Evolutionary conservation across 2,113 vertebrate species (phyloP), one percentile per base, ranked within the genome.

Genomic region (Hassar affinis): DNA sequence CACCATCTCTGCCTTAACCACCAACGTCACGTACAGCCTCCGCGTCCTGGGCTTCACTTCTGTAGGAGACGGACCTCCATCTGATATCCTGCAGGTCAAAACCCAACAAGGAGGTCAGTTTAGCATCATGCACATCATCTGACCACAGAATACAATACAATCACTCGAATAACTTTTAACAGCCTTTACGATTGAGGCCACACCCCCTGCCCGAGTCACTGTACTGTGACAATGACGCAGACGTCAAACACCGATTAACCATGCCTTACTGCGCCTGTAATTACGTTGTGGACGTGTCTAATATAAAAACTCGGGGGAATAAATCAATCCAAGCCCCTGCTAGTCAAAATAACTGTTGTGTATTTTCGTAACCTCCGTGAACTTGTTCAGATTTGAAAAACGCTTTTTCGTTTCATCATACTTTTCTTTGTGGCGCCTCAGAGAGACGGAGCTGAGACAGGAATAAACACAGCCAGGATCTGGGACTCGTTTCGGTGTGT

Each of bases 1-100:
- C 89, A 98, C 97, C 0, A 94, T 99, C 90, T 95, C 96, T 6
- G 95, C 92, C 88, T 94, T 99, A 88, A 94, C 94, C 80, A 93
- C 96, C 0, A 95, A 96, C 17, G 94, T 96, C 91, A 99, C 96
- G 3, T 99, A 99, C 90, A 97, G 95, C 88, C 94, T 99, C 74
- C 95, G 95, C 0, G 96, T 99, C 35, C 93, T 98, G 86, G 97
- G 95, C 81, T 99, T 98, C 88, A 99, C 98, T 0, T 96, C 97
- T 0, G 96, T 98, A 86, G 98, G 98, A 0, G 97, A 99, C 0
- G 97, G 98, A 0, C 98, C 98, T 0, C 96, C 95, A 15, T 99
- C 97, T 0, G 95, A 97, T 61, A 89, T 95, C 85, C 95, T 99
- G 90, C 96, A 97, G 90, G 96, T 99, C 93, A 98, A 98, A 92